Base-by-base conservation (phyloP, 2,113 vertebrate genomes). In the Bos indicus region DNA sequence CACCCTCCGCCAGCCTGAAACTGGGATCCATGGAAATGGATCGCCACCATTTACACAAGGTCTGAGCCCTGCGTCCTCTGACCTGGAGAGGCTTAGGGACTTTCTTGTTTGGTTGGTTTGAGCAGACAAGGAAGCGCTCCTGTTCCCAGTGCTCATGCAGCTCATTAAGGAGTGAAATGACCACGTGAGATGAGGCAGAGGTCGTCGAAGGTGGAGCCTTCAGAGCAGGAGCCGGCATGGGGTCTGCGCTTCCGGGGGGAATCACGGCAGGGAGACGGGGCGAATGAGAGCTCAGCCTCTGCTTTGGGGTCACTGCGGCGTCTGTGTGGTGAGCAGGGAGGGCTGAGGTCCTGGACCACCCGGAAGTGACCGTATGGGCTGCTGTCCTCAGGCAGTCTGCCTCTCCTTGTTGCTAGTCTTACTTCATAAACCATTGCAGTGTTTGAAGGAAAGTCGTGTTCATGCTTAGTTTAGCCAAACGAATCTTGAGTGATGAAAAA, bases 11-110 rank as follows among this genome's bases (percentile, higher is more conserved):
- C 60, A 2, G 16, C 87, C 85, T 52, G 60, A 36, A 36, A 2
- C 60, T 5, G 25, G 19, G 23, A 30, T 7, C 17, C 46, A 30
- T 0, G 25, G 11, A 7, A 8, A 1, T 0, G 23, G 23, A 6
- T 11, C 8, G 1, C 7, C 1, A 0, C 64, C 23, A 5, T 26
- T 6, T 23, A 8, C 26, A 0, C 1, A 4, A 23, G 5, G 7
- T 7, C 9, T 7, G 48, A 0, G 48, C 8, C 13, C 23, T 14
- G 11, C 7, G 26, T 43, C 51, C n/a, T 43, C 51, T 2, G 0
- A 1, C 51, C 25, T 15, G 36, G 4, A 23, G 67, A 33, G 17
- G 64, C 51, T 36, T 3, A 5, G 23, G 6, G 33, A 2, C 62
- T 54, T 51, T 36, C 48, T 36, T 19, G 33, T 13, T 19, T 7